These are phyloP conservation scores for Ceyx melanurus DNA, from an alignment of 2,113 vertebrate genomes.

Conservation along the genomic window DNA sequence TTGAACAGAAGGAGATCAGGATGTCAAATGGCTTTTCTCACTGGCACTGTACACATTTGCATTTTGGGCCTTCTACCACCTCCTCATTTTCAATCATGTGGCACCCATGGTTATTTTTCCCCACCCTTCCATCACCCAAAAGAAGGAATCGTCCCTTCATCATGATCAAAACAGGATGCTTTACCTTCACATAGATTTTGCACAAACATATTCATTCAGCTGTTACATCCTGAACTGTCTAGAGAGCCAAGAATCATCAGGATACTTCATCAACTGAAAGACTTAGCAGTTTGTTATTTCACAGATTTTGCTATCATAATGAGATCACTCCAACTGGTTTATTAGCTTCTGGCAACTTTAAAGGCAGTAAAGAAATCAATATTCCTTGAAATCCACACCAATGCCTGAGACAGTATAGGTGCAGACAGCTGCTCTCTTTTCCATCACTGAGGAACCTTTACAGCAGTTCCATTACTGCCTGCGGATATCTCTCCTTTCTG, in stretches of 20 bases:
- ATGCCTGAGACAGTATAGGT: rapidly evolving
- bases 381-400: background rate
- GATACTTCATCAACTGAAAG: background rate
- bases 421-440: background rate
- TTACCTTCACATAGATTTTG: background rate
- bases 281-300: background rate
- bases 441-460: background rate
- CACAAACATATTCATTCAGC: background rate
- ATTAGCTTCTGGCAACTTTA: background rate
- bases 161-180: background rate
- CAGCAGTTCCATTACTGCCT: background rate
- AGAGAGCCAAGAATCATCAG: background rate
- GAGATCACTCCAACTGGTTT: background rate
- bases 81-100: background rate
- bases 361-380: background rate
- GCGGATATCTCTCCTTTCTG: background rate
- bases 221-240: background rate
- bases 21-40: background rate
- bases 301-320: background rate
- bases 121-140: background rate
- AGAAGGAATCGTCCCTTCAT: background rate
- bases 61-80: background rate
- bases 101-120: background rate
- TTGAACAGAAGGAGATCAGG: background rate
- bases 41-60: background rate